Evolutionary conservation across 1,140 invertebrate genomes (phyloP), one percentile per base, ranked within the genome.

Genomic region (Trichogramma pretiosum): DNA sequence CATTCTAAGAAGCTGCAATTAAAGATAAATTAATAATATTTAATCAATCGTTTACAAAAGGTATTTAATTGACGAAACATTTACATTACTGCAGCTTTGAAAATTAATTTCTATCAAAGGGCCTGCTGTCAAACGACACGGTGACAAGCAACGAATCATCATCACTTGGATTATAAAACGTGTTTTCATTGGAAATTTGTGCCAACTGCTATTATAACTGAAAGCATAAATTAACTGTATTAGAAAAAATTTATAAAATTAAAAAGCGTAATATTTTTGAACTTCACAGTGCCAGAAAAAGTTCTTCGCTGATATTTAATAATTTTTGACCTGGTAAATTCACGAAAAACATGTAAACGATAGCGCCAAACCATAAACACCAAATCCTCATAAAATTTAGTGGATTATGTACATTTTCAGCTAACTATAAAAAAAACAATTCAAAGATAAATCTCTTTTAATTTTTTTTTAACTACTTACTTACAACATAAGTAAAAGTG

Each of bases 81-180:
- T 24, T 24, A 48, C 46, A 35, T 22, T 3, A 13, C 16, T 13
- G 13, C 28, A 24, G 2, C 14, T 19, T 48, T 40, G 11, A 14
- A 48, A 32, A 23, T 48, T 48, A 7, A 48, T 24, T 3, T 32
- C n/a, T 8, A 41, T 11, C 21, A 48, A 13, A 10, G 10, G 16
- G 3, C 36, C 36, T 9, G 36, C 36, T 38, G 16, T 38, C 13
- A 38, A 21, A 21, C 3, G 10, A 11, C 7, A 17, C 7, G 19
- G 16, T 23, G 11, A 11, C 8, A 5, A 7, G n/a, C 23, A 9
- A 11, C 38, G 38, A 1, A 40, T 2, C 3, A 40, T 5, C 23
- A 40, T 17, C 5, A 40, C 24, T 17, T 13, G 9, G 2, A 40
- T 28, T 26, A 40, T 10, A 4, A 16, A 18, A 16, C 22, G 23